Base-by-base conservation (phyloP, 2,888 invertebrate species). In the Eupeodes latifasciatus region DNA sequence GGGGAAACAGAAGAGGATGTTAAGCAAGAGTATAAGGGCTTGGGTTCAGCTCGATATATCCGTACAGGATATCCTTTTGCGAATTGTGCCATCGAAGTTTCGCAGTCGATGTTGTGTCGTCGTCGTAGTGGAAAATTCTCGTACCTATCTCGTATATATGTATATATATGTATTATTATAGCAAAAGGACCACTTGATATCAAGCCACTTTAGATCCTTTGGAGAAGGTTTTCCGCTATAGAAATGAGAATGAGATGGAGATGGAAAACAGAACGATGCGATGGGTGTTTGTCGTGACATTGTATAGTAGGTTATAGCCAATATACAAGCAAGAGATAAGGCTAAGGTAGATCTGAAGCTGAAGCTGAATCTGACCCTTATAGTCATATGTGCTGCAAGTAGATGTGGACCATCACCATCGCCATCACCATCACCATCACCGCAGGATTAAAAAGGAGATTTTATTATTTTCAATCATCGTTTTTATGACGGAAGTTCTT, bases 391-490 rank as follows among this genome's bases (percentile, higher is more conserved):
- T 57, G 61, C 62, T 57, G 61, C 57, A 59, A 71, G 19, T 80
- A 67, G 67, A 74, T 78, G 81, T 76, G 72, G 67, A 64, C 85
- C 53, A 88, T 76, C 86, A 74, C 85, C 78, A 27, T 27, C 27
- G 3, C 27, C 27, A 27, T 27, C 27, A 2, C 27, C 78, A 27
- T 27, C 27, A 27, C 27, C 27, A 27, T 27, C 27, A 27, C 27
- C 78, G 62, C 81, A 75, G 89, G 85, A 89, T 83, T 83, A 89
- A 81, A 82, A 86, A 81, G 76, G 89, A 84, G 89, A 85, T 90
- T 90, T 82, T 83, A 87, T 89, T 90, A 89, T 89, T 89, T 89
- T 90, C 85, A 90, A 89, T 90, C 80, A 85, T 84, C 84, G 89
- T 89, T 85, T 85, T 81, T 85, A 89, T 81, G 85, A 84, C 82